A percentile compares a stretch with the other conserved stretches of the same genome.
phyloP scores from a whole-genome alignment of 1,140 invertebrate species.

The Drosophila baimaii region DNA sequence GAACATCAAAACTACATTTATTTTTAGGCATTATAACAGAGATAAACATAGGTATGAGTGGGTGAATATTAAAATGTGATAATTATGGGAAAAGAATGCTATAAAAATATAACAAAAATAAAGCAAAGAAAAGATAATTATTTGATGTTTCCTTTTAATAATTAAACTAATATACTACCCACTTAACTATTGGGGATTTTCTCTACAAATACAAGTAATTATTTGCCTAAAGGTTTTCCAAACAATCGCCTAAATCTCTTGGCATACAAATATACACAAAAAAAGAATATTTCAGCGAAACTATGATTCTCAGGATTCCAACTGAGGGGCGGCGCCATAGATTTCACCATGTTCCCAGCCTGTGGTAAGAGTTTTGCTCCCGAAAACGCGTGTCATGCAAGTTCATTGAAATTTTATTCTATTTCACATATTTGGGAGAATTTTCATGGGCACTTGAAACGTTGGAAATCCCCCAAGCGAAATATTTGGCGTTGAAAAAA shows the following conservation, averaged over 20 bases:
- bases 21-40: slow-evolving; percentile 1
- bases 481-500: slow-evolving; percentile 46
- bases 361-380: not conserved
- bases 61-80: not conserved
- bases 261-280: slow-evolving; percentile 4
- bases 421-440: slow-evolving; percentile 44
- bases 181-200: not conserved
- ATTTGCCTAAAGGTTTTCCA: slow-evolving; percentile 18
- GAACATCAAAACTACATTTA: slow-evolving; percentile 3
- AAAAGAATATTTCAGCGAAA: slow-evolving; percentile 23
- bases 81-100: not conserved
- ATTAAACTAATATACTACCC: too few species aligned
- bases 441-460: slow-evolving; percentile 45
- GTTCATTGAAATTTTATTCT: slow-evolving; percentile 55
- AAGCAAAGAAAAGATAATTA: too few species aligned
- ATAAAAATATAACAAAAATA: too few species aligned
- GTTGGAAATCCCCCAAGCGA: slow-evolving; percentile 48
- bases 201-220: not conserved
- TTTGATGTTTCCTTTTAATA: not conserved
- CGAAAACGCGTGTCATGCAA: slow-evolving; percentile 58
- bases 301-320: slow-evolving; percentile 30
- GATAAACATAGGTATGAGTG: not conserved
- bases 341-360: slow-evolving; percentile 45
- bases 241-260: slow-evolving; percentile 30
- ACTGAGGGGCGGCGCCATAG: slow-evolving; percentile 25